These are phyloP conservation scores for Limnephilus auricula DNA, from an alignment of 2,888 invertebrate genomes.

Conservation along the genomic window DNA sequence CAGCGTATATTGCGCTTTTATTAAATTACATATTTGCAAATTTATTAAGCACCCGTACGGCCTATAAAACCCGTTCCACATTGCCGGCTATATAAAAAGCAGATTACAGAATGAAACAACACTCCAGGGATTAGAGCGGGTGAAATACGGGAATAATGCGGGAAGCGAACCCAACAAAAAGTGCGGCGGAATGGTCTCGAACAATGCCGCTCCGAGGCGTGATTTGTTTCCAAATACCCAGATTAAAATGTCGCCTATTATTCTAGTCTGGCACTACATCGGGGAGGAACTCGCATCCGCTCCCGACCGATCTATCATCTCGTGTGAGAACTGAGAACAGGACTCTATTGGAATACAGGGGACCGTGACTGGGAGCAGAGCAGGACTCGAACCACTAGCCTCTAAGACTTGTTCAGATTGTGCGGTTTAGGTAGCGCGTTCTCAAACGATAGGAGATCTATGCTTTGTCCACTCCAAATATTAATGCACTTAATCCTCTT, in stretches of 20 bases:
- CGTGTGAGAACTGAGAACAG: conserved; percentile 30
- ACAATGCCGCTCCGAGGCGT: conserved; percentile 59
- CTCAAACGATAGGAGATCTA: not conserved
- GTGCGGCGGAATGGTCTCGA: conserved; percentile 45
- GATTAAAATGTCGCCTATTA: conserved; percentile 62
- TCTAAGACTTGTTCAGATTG: not conserved
- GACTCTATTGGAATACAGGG: not conserved
- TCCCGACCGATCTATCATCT: conserved; percentile 55
- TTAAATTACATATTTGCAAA: conserved; percentile 20
- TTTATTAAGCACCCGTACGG: conserved; percentile 29
- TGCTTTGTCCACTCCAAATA: not conserved
- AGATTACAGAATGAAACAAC: conserved; percentile 45
- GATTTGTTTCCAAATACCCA: conserved; percentile 62
- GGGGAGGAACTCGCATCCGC: conserved; percentile 51
- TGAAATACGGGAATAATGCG: conserved; percentile 41
- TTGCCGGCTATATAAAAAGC: conserved; percentile 33
- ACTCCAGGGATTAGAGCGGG: conserved; percentile 36
- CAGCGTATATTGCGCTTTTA: not conserved
- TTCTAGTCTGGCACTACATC: conserved; percentile 43
- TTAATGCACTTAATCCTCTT: not conserved
- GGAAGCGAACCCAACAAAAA: conserved; percentile 31
- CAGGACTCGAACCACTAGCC: not conserved
- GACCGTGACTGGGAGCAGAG: not conserved
- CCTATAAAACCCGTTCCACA: conserved; percentile 22
- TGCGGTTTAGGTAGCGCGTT: not conserved